A percentile compares a stretch with the other conserved stretches of the same genome.
Evolutionary conservation across 2,797 vertebrate genomes (phyloP).

Genomic region (Cuculus canorus): DNA sequence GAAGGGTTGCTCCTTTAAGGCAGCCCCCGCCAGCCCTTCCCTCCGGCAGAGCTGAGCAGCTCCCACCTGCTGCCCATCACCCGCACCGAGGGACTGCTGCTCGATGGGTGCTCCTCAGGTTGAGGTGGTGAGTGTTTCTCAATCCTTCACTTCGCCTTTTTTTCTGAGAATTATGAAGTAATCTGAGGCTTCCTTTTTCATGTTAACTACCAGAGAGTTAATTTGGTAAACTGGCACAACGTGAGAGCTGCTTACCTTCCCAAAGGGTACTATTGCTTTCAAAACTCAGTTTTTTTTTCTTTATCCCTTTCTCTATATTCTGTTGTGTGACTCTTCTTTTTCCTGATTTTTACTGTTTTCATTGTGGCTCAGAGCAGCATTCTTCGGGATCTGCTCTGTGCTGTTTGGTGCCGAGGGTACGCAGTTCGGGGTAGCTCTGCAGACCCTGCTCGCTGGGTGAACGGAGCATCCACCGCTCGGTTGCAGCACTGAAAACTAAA

Average conservation of each 20-base stretch:
- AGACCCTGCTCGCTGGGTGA: no score
- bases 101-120: not conserved
- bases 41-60: not conserved
- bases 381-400: not conserved
- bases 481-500: not conserved
- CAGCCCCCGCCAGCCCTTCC: not conserved
- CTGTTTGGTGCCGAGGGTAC: fast-evolving
- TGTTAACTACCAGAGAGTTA: not conserved
- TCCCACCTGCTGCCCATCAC: not conserved
- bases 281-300: fast-evolving
- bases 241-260: not conserved
- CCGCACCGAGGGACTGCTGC: not conserved
- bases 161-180: not conserved
- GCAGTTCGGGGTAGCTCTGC: not conserved
- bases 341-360: not conserved
- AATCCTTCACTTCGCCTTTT: not conserved
- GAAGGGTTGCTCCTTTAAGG: not conserved
- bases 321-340: not conserved
- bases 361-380: not conserved
- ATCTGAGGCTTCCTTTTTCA: not conserved
- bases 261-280: not conserved
- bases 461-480: not conserved
- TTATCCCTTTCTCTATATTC: not conserved
- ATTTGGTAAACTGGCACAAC: not conserved
- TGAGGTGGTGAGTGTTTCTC: not conserved